Conservation (phyloP, 2,797 vertebrate genomes). For the Mormyrops attenuatus region DNA sequence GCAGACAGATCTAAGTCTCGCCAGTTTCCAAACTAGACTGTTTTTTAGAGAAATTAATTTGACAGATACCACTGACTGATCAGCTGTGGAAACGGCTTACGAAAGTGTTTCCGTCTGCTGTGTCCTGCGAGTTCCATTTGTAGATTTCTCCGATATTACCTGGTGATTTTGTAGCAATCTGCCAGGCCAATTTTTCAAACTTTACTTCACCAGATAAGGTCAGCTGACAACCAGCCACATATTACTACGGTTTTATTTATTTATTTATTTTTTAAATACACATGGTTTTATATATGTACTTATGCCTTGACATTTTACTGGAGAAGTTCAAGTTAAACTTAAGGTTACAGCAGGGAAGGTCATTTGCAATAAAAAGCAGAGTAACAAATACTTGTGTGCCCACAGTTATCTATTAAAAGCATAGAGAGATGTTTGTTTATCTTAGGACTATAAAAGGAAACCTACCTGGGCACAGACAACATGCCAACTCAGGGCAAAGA, state of each 20-base stretch:
- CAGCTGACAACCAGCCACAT: not conserved
- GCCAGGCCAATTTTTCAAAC: not conserved
- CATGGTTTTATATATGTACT: not conserved
- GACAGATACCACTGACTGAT: slow-evolving; percentile 29
- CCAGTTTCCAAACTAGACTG: not conserved
- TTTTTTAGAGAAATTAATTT: slow-evolving; percentile 42
- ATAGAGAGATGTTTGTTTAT: not conserved
- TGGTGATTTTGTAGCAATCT: slow-evolving; percentile 21
- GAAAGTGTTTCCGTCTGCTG: slow-evolving; percentile 2
- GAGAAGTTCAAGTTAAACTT: not conserved
- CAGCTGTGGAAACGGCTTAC: not conserved
- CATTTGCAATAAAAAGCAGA: not conserved
- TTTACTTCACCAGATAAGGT: not conserved
- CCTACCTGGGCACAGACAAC: not conserved
- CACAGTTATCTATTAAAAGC: not conserved
- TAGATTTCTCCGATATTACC: slow-evolving; percentile 16
- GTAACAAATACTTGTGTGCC: not conserved
- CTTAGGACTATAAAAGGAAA: not conserved
- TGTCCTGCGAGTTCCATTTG: not conserved
- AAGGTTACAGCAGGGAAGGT: not conserved
- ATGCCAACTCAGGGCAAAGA: not conserved
- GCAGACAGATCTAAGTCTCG: not conserved
- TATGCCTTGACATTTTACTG: not conserved
- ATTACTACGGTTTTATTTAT: not conserved
- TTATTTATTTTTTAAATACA: not conserved